Percentiles rank a stretch among this genome's conserved stretches.
Evolutionary conservation across 2,888 invertebrate species (phyloP).

Genomic region (Lasioglossum zephyrum): DNA sequence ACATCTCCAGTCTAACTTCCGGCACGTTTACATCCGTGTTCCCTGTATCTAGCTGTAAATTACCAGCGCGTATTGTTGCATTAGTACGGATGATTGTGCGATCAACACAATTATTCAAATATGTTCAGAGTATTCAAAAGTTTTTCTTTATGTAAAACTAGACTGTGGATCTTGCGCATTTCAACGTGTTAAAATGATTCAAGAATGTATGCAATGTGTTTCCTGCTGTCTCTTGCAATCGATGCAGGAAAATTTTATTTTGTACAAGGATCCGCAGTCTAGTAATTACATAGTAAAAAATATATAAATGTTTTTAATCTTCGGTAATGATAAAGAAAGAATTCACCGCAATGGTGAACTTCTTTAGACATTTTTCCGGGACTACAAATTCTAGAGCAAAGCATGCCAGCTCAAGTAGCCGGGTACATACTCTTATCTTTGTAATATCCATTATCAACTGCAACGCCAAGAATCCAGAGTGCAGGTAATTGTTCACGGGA

Average conservation of each 20-base stretch:
- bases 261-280: neutral
- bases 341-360: neutral
- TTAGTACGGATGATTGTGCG: neutral
- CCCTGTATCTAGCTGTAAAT: slow-evolving; percentile 87
- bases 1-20: slow-evolving; percentile 88
- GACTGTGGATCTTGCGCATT: neutral
- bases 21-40: slow-evolving; percentile 87
- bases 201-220: neutral
- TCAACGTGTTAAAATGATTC: neutral
- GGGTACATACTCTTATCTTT: slow-evolving; percentile 88
- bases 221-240: neutral
- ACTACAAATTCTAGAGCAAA: neutral
- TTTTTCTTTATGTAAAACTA: neutral
- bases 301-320: neutral
- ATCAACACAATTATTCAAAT: neutral
- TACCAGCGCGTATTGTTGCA: neutral
- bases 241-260: neutral
- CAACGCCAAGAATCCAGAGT: slow-evolving; percentile 90
- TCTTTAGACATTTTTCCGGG: neutral
- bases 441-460: slow-evolving; percentile 90
- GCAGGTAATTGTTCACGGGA: slow-evolving; percentile 91
- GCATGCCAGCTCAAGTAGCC: too few relatives aligned
- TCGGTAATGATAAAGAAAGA: neutral
- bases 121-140: slow-evolving; percentile 1
- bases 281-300: neutral